Percentiles rank a stretch among this genome's conserved stretches.
Evolutionary conservation across 2,113 vertebrate genomes (phyloP).

Genomic region (Eptesicus fuscus): DNA sequence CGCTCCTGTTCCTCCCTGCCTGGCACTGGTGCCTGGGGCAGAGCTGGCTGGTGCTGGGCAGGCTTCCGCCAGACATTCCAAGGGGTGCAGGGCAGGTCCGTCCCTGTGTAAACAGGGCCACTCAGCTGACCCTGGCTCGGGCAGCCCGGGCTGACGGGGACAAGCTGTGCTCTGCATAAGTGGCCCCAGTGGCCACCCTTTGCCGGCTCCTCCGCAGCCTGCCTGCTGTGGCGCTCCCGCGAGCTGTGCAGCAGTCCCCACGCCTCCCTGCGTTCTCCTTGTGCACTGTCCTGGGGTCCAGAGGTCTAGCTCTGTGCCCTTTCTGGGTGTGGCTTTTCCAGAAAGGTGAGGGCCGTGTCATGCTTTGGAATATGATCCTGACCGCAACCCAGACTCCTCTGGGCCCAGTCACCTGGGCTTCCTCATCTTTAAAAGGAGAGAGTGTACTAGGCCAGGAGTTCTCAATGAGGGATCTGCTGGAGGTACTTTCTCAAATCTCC

Average conservation of each 20-base stretch:
- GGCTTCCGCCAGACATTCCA: not conserved
- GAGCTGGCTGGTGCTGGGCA: not conserved
- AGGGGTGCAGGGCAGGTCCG: slow-evolving; percentile 16
- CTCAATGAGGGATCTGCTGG: not conserved
- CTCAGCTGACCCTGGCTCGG: not conserved
- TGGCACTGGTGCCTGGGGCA: not conserved
- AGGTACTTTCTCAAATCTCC: not conserved
- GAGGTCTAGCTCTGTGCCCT: not conserved
- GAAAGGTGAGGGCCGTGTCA: not conserved
- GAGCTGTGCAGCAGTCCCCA: not conserved
- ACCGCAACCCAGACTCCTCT: not conserved
- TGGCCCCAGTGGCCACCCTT: not conserved
- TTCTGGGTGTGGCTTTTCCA: not conserved
- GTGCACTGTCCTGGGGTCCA: not conserved
- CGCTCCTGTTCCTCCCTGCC: slow-evolving; percentile 22
- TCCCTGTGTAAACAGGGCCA: not conserved
- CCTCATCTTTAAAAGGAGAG: not conserved
- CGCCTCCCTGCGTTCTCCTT: not conserved
- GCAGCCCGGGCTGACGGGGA: not conserved
- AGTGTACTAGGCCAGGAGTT: not conserved
- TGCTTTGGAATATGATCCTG: not conserved
- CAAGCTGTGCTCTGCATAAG: not conserved
- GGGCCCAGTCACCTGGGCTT: not conserved
- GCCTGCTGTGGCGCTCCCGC: fast-evolving
- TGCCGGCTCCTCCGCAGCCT: not conserved